Evolutionary conservation across 2,113 vertebrate genomes (phyloP), one percentile per base, ranked within the genome.

Genomic region (Oncorhynchus kisutch): DNA sequence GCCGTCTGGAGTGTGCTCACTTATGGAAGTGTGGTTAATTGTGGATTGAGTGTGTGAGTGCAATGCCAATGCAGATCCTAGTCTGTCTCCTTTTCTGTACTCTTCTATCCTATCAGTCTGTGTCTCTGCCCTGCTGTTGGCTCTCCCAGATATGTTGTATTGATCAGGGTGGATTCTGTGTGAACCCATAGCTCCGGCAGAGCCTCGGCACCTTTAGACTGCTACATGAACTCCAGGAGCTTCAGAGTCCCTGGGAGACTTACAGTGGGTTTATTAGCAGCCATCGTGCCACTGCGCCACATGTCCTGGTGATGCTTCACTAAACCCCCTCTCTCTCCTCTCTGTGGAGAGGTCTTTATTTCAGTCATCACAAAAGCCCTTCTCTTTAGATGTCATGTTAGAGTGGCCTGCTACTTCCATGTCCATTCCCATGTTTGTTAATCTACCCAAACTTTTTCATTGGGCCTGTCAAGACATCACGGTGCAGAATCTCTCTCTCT

Each of bases 381-480:
- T 84, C 75, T 80, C 74, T 45, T 45, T 70, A 75, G 22, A 77
- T 80, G 39, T 45, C 39, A 12, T 45, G 9, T 45, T 45, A 67
- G 71, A 81, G 73, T 84, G 86, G 79, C 82, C 71, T 70, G 81
- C 75, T 81, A 83, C 85, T 18, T 71, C 81, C 82, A 77, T 64
- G 84, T 85, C 83, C 86, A 81, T 25, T 34, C 39, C n/a, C 16
- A 16, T 54, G 51, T 45, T 3, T 45, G 9, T 45, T 45, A 12
- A 45, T 88, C 83, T 81, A 68, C 59, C 51, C 34, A 84, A 77
- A 75, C 88, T 78, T 80, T 70, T 82, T 83, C 77, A 78, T 86
- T 45, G 39, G 39, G 9, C 39, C 39, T 84, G 84, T 80, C 82
- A 84, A 86, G 76, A 81, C 83, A 91, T 89, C 87, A 79, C 78